Conservation (phyloP, 2,797 vertebrate genomes). For the Periophthalmus magnuspinnatus region DNA sequence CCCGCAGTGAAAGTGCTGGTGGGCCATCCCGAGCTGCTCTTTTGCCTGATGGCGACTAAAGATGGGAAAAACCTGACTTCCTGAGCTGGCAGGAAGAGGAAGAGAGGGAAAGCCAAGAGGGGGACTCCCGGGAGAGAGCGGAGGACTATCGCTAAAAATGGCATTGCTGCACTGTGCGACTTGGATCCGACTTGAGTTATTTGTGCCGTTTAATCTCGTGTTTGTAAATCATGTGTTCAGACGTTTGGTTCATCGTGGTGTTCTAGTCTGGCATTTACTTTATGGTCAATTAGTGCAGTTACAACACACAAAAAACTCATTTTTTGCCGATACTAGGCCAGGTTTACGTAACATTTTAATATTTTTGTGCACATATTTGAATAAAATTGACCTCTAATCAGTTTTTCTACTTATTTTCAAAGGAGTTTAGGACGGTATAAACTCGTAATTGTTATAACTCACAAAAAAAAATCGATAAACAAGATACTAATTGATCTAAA, state of each 20-base stretch:
- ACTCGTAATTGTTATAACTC: too few species aligned
- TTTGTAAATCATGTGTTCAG: background rate
- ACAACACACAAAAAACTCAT: background rate
- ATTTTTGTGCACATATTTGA: too few species aligned
- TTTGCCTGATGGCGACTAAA: slow-evolving; percentile 35
- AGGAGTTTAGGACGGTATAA: too few species aligned
- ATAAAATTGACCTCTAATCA: too few species aligned
- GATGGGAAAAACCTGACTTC: slow-evolving; percentile 51
- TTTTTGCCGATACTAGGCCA: too few species aligned
- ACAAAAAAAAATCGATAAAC: too few species aligned
- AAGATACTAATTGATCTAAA: too few species aligned
- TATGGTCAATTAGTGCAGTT: background rate
- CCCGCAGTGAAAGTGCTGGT: background rate
- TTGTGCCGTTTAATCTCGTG: background rate
- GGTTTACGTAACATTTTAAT: too few species aligned
- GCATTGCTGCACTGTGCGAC: background rate
- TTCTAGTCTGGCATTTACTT: background rate
- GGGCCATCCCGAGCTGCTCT: slow-evolving; percentile 27
- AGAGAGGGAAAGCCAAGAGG: slow-evolving; percentile 44
- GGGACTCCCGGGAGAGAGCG: slow-evolving; percentile 32
- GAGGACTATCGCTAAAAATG: slow-evolving; percentile 6
- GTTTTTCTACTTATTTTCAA: too few species aligned
- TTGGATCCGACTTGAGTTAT: background rate
- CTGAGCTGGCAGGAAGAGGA: slow-evolving; percentile 67
- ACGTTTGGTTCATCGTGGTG: background rate